These are phyloP conservation scores for Marasmarcha lunaedactyla DNA, from an alignment of 2,888 invertebrate genomes.

Conservation along the genomic window DNA sequence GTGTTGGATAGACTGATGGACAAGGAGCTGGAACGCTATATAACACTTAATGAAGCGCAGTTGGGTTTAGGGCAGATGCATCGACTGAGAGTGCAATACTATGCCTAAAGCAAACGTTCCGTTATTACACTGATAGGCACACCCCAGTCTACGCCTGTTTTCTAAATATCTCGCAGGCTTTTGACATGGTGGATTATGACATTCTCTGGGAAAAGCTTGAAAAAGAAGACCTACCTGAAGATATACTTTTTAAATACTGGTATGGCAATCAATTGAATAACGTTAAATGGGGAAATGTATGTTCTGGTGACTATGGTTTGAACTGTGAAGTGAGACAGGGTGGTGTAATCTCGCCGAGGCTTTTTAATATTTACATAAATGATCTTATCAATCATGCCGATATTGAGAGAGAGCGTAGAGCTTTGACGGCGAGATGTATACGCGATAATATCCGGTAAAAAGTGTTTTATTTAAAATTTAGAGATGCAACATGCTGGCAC, in stretches of 20 bases:
- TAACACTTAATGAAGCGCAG: background rate
- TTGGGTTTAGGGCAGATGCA: background rate
- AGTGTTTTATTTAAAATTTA: too few species aligned
- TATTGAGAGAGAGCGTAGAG: too few species aligned
- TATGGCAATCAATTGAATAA: constrained; percentile 7
- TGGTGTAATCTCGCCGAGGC: background rate
- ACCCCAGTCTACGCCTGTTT: constrained; percentile 8
- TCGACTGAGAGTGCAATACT: constrained; percentile 4
- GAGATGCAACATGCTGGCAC: too few species aligned
- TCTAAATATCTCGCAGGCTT: constrained; percentile 6
- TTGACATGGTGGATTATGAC: constrained; percentile 9
- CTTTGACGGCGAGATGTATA: too few species aligned
- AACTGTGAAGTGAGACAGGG: constrained; percentile 1
- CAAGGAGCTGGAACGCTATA: background rate
- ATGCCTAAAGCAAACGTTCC: constrained; percentile 9
- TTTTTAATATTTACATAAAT: constrained; percentile 1
- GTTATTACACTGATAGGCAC: constrained; percentile 5
- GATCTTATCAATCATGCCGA: too few species aligned
- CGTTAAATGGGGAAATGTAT: background rate
- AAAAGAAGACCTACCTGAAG: background rate
- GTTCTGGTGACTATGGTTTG: background rate
- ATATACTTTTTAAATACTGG: constrained; percentile 2
- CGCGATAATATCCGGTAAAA: too few species aligned
- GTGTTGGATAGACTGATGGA: constrained; percentile 5
- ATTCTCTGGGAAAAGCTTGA: constrained; percentile 9